A percentile compares a stretch with the other conserved stretches of the same genome.
Evolutionary conservation across 2,888 invertebrate genomes (phyloP).

Genomic region (Lasiommata megera): DNA sequence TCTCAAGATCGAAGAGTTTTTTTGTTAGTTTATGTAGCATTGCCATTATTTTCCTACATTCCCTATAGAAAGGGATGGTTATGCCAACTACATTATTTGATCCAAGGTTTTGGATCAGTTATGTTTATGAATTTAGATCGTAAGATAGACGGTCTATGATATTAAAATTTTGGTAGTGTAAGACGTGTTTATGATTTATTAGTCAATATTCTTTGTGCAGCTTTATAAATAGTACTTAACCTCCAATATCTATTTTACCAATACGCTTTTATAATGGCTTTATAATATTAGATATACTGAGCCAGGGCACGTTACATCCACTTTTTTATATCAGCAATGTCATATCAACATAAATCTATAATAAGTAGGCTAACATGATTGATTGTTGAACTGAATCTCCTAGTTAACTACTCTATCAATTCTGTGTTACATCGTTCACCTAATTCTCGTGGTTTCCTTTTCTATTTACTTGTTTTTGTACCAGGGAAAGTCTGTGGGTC

Average conservation of each 20-base stretch:
- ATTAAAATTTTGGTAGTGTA: too few species aligned
- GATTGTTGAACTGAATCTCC: conserved; percentile 30
- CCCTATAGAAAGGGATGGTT: too few species aligned
- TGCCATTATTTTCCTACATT: too few species aligned
- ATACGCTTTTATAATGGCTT: neutral
- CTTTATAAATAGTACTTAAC: too few species aligned
- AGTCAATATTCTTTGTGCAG: too few species aligned
- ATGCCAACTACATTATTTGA: too few species aligned
- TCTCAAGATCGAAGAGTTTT: too few species aligned
- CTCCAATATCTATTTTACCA: neutral
- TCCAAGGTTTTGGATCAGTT: too few species aligned
- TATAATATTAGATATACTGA: neutral
- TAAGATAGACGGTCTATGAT: too few species aligned
- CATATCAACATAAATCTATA: neutral
- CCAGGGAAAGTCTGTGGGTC: neutral
- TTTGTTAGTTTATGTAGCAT: too few species aligned
- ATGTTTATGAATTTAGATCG: too few species aligned
- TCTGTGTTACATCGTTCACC: conserved; percentile 3
- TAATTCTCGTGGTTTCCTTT: neutral
- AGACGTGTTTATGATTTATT: too few species aligned
- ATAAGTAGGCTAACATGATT: conserved; percentile 35
- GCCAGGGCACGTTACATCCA: neutral
- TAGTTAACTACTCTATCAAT: neutral
- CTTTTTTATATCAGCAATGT: neutral
- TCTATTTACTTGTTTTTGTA: neutral